phyloP scores from a whole-genome alignment of 2,888 invertebrate genomes.

The Pterostichus niger region DNA sequence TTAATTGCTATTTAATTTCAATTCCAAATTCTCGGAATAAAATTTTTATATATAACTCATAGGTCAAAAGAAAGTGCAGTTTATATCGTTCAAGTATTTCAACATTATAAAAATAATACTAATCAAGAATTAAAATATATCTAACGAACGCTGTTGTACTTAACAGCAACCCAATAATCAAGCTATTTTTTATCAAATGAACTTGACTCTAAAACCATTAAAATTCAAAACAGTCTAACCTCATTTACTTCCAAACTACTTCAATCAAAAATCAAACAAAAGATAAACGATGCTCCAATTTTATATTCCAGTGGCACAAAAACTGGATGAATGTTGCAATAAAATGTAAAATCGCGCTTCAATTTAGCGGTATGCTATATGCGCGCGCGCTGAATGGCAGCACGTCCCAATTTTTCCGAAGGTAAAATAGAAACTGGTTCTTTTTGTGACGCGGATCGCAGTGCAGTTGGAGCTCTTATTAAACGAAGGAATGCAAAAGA shows the following conservation, averaged over 20 bases:
- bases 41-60: no score
- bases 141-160: not conserved
- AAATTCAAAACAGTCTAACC: conserved; percentile 19
- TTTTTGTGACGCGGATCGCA: conserved; percentile 1
- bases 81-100: no score
- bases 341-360: conserved; percentile 39
- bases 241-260: conserved; percentile 28
- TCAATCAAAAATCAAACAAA: conserved; percentile 41
- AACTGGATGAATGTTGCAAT: conserved; percentile 32
- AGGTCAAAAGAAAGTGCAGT: no score
- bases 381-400: conserved; percentile 13
- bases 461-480: conserved; percentile 40
- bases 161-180: not conserved
- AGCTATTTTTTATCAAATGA: conserved; percentile 20
- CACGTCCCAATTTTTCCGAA: conserved; percentile 26
- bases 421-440: conserved; percentile 46
- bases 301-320: conserved; percentile 22
- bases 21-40: no score
- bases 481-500: conserved; percentile 55
- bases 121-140: no score
- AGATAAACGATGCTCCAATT: conserved; percentile 38
- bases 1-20: no score
- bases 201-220: conserved; percentile 21
- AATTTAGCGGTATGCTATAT: conserved; percentile 13
- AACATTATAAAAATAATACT: no score